Conservation (phyloP, 2,888 invertebrate species). For the Clostera curtula region DNA sequence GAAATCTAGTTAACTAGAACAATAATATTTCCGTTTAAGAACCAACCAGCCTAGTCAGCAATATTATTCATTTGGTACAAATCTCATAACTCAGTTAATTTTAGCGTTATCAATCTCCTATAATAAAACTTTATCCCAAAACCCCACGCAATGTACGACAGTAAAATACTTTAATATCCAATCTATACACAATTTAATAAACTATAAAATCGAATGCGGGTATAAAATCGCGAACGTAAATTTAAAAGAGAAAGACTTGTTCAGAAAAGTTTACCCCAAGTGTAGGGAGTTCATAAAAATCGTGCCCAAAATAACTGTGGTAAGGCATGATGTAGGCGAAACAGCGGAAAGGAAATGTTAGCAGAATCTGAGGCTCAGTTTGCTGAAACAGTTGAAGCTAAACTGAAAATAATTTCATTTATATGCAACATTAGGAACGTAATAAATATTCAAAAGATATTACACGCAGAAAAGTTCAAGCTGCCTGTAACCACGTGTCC, state of each 20-base stretch:
- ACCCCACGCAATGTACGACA: conserved; percentile 23
- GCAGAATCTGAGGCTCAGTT: too few relatives aligned
- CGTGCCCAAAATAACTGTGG: conserved; percentile 58
- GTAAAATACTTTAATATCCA: conserved; percentile 32
- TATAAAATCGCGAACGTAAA: conserved; percentile 46
- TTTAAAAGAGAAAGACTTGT: conserved; percentile 42
- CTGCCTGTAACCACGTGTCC: too few relatives aligned
- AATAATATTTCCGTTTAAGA: too few relatives aligned
- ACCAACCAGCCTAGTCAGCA: too few relatives aligned
- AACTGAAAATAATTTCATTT: too few relatives aligned
- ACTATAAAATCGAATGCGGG: conserved; percentile 51
- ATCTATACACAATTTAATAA: conserved; percentile 53
- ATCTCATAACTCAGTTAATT: too few relatives aligned
- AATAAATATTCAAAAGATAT: too few relatives aligned
- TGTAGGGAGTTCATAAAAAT: conserved; percentile 66
- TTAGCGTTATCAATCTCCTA: conserved; percentile 9
- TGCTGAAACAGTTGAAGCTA: too few relatives aligned
- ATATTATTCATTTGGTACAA: too few relatives aligned
- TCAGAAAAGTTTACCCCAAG: conserved; percentile 38
- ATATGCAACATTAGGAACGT: too few relatives aligned
- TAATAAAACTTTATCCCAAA: conserved; percentile 10
- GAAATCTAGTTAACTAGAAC: too few relatives aligned
- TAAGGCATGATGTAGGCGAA: conserved; percentile 52
- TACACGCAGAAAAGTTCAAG: too few relatives aligned
- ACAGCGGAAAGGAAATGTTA: conserved; percentile 6